phyloP scores from a whole-genome alignment of 2,888 invertebrate genomes.

The Entomobrya multifasciata region DNA sequence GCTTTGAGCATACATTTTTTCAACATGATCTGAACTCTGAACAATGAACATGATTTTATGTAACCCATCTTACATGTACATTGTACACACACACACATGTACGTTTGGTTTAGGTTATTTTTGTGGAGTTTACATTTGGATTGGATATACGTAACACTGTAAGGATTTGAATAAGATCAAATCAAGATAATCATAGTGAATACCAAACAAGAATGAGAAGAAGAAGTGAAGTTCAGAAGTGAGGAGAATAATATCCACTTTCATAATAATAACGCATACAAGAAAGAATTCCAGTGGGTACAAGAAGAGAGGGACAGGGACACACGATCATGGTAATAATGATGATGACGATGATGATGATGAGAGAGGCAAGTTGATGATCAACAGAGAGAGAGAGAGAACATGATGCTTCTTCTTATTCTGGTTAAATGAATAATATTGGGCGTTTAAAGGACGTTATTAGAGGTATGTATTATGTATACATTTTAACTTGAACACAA shows the following conservation, averaged over 20 bases:
- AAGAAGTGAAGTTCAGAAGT: background rate
- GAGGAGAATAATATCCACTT: slow-evolving; percentile 10
- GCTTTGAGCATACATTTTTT: too few relatives aligned
- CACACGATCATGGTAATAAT: too few relatives aligned
- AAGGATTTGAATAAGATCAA: slow-evolving; percentile 30
- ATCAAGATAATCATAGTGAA: slow-evolving; percentile 45
- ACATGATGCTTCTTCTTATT: slow-evolving; percentile 23
- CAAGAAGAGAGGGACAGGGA: slow-evolving; percentile 12
- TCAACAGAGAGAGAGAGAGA: slow-evolving; percentile 1
- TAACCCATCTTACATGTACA: too few relatives aligned
- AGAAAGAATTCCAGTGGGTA: slow-evolving; percentile 68
- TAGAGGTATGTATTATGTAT: background rate
- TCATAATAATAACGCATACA: slow-evolving; percentile 15
- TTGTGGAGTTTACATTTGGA: background rate
- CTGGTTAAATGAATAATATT: slow-evolving; percentile 13
- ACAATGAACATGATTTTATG: background rate
- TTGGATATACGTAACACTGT: background rate
- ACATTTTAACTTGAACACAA: too few relatives aligned
- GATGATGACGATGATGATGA: background rate
- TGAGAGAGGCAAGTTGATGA: slow-evolving; percentile 17
- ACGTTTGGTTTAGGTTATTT: too few relatives aligned
- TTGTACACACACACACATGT: background rate
- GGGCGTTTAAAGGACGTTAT: slow-evolving; percentile 54
- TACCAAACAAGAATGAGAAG: background rate
- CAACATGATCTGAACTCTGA: too few relatives aligned